These are phyloP conservation scores for Frankliniella intonsa DNA, from an alignment of 2,888 invertebrate species.

Conservation along the genomic window DNA sequence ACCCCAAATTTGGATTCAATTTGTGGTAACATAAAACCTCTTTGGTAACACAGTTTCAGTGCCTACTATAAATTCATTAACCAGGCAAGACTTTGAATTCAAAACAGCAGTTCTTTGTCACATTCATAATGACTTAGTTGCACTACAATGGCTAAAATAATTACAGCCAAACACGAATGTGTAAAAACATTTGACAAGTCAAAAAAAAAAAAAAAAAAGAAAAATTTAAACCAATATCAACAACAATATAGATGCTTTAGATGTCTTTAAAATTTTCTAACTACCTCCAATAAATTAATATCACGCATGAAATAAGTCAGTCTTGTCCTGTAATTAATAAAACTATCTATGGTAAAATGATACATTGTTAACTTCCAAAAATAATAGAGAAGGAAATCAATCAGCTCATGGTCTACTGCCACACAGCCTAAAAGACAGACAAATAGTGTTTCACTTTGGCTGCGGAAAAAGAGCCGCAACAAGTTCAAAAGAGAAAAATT, in stretches of 20 bases:
- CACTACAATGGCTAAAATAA: not conserved
- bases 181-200: not conserved
- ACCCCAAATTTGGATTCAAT: not conserved
- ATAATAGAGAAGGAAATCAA: not conserved
- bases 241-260: not conserved
- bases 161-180: not conserved
- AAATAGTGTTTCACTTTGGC: not conserved
- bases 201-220: not conserved
- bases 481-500: not conserved
- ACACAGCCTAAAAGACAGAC: not conserved
- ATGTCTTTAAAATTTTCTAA: not conserved
- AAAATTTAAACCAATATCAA: not conserved
- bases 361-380: not conserved
- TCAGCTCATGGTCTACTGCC: no score
- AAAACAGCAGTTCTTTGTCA: not conserved
- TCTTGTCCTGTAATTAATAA: constrained; percentile 25
- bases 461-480: not conserved
- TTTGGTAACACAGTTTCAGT: not conserved
- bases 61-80: not conserved
- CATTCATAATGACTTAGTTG: not conserved
- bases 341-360: constrained; percentile 24
- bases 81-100: not conserved
- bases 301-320: constrained; percentile 23
- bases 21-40: constrained; percentile 3
- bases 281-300: constrained; percentile 15